These are phyloP conservation scores for Thalpophila matura DNA, from an alignment of 2,888 invertebrate species.

Conservation along the genomic window DNA sequence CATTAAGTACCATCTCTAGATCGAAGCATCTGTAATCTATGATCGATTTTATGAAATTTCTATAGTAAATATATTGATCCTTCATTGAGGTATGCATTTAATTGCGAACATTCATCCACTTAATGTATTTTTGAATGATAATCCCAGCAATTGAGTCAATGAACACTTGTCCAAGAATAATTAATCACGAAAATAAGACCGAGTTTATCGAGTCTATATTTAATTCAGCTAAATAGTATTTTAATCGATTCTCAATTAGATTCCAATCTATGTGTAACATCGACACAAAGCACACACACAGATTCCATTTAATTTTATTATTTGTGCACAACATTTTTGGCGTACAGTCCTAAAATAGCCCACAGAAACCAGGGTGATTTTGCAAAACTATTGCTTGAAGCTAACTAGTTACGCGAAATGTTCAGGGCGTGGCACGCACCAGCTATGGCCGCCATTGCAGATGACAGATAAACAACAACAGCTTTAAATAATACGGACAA, in stretches of 20 bases:
- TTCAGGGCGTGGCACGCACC: slow-evolving; percentile 55
- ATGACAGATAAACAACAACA: slow-evolving; percentile 63
- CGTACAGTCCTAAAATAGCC: slow-evolving; percentile 33
- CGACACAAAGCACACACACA: slow-evolving; percentile 12
- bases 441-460: slow-evolving; percentile 47
- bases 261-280: slow-evolving; percentile 20
- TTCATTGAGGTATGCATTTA: too few species aligned
- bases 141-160: not conserved
- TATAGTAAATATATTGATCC: too few species aligned
- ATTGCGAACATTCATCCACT: too few species aligned
- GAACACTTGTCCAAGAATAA: not conserved
- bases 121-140: not conserved
- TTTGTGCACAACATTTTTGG: slow-evolving; percentile 23
- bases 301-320: slow-evolving; percentile 39
- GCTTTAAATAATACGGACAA: slow-evolving; percentile 50
- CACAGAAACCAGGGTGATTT: slow-evolving; percentile 51
- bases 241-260: slow-evolving; percentile 31
- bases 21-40: too few species aligned
- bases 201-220: not conserved
- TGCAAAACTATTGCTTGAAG: slow-evolving; percentile 55
- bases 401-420: slow-evolving; percentile 51
- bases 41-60: too few species aligned
- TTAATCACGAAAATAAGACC: not conserved
- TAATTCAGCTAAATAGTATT: slow-evolving; percentile 21
- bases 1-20: too few species aligned